Base-by-base conservation (phyloP, 2,113 vertebrate species). In the Albula goreensis region DNA sequence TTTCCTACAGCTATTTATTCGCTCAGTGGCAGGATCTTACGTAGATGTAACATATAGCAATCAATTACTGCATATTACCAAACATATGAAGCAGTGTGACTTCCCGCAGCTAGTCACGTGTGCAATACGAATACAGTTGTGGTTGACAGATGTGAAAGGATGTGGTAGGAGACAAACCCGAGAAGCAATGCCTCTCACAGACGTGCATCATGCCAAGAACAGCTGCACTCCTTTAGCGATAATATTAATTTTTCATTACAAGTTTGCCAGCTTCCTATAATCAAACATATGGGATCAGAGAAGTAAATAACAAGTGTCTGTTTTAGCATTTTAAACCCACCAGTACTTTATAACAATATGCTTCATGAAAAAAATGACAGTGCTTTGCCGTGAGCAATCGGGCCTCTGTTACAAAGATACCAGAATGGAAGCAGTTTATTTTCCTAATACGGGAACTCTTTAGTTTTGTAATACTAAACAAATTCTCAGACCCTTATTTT, bases 271-370 rank as follows among this genome's bases (percentile, higher is more conserved):
- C 88, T 88, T 89, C 87, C 87, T 78, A 86, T 88, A 90, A 91
- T 91, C 88, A 91, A 90, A 91, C 90, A 88, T 89, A 84, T 91
- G 89, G 88, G 89, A 91, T 88, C 78, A 85, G 31, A 80, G 79
- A 78, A 74, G 85, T 51, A 52, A 81, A 81, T 52, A 81, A 81
- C 15, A 50, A 81, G 80, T 52, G 51, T 81, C 51, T 81, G 50
- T 81, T n/a, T 81, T 81, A 81, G 80, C 80, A 53, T 81, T 86
- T 85, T 53, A 17, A 83, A 83, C 86, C 84, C 81, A 87, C 88
- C 88, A 51, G 83, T 74, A 86, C 63, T 78, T 85, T 86, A 85
- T 74, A 88, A 53, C 51, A 81, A 52, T 52, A 81, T n/a, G 51
- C 22, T 12, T 81, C 49, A 53, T 81, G 80, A 81, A 81, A 81